phyloP scores from a whole-genome alignment of 2,113 vertebrate genomes.

The Dicerorhinus sumatrensis region DNA sequence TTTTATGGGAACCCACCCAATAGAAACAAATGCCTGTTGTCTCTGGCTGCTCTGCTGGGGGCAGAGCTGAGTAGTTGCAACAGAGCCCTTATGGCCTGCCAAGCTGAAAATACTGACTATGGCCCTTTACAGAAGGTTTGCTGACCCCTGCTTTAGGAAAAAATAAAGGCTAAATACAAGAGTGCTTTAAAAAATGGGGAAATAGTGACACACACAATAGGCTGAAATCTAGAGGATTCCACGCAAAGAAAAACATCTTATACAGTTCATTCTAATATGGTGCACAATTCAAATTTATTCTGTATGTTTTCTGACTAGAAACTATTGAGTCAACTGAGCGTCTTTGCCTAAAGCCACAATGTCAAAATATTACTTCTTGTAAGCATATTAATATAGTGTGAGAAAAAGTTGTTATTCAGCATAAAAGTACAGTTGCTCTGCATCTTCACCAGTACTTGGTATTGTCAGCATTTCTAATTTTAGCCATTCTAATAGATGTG shows the following conservation, averaged over 20 bases:
- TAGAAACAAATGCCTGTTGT: fast-evolving
- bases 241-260: background rate
- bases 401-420: background rate
- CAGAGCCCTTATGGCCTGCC: background rate
- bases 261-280: background rate
- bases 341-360: background rate
- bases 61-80: too few species aligned
- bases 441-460: background rate
- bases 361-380: background rate
- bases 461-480: background rate
- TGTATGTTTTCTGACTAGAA: background rate
- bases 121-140: background rate
- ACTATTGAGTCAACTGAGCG: background rate
- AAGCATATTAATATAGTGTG: background rate
- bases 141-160: background rate
- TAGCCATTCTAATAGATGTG: background rate
- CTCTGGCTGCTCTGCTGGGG: background rate
- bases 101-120: background rate
- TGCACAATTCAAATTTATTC: background rate
- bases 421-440: background rate
- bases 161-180: background rate
- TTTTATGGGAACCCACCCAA: fast-evolving
- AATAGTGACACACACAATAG: too few species aligned
- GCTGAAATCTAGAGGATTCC: background rate
- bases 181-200: background rate